Conservation (phyloP, 1,140 invertebrate species). For the Tyrophagus putrescentiae region DNA sequence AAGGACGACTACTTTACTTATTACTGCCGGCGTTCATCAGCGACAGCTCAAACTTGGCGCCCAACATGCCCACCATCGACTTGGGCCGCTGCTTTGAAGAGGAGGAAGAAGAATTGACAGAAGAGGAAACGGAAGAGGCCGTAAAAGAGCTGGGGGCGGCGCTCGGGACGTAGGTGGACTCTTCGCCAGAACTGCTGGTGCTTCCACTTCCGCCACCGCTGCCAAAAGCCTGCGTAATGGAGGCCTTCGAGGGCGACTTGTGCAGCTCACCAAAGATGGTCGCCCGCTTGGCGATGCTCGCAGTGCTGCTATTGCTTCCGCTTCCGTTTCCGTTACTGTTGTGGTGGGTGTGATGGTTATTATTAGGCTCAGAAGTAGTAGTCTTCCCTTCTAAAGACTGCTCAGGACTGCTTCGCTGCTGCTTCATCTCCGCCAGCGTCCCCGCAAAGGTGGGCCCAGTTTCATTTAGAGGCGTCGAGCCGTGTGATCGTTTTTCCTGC, state of each 20-base stretch:
- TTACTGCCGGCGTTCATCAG: not conserved
- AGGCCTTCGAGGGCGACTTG: slow-evolving; percentile 18
- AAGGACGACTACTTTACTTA: too few species aligned
- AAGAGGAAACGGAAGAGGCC: not conserved
- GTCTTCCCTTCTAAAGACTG: too few species aligned
- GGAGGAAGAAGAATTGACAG: not conserved
- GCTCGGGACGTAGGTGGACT: not conserved
- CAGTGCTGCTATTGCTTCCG: not conserved
- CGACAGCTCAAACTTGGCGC: slow-evolving; percentile 21
- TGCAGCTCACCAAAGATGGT: slow-evolving; percentile 19
- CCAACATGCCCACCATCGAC: slow-evolving; percentile 20
- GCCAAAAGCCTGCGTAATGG: not conserved
- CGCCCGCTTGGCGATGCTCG: slow-evolving; percentile 16
- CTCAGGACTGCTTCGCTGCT: not conserved
- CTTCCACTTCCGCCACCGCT: slow-evolving; percentile 6
- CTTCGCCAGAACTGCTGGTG: not conserved
- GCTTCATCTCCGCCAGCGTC: not conserved
- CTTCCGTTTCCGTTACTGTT: not conserved
- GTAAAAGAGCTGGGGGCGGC: not conserved
- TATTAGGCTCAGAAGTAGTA: too few species aligned
- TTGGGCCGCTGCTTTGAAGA: slow-evolving; percentile 19
- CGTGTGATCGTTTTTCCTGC: slow-evolving; percentile 35
- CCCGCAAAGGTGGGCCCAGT: slow-evolving; percentile 1
- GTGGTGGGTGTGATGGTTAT: not conserved
- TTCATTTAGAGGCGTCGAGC: not conserved